A percentile compares a stretch with the other conserved stretches of the same genome.
Evolutionary conservation across 2,113 vertebrate genomes (phyloP).

Genomic region (Dasypus novemcinctus): DNA sequence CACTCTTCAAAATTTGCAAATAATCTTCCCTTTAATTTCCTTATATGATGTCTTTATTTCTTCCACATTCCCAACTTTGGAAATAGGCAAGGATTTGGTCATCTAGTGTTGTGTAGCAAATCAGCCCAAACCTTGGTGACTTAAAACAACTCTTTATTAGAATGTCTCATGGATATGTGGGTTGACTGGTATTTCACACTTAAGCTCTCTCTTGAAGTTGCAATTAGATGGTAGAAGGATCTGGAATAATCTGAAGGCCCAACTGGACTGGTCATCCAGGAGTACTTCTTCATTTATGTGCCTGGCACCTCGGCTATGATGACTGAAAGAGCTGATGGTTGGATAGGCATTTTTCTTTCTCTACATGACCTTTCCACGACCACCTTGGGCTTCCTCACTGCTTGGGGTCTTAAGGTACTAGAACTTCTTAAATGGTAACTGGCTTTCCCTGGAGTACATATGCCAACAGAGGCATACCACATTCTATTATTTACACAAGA

Average conservation of each 20-base stretch:
- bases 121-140: neutral
- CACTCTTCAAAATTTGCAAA: neutral
- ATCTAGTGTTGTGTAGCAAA: neutral
- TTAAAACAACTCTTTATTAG: neutral
- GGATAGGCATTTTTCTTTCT: neutral
- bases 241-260: neutral
- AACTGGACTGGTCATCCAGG: neutral
- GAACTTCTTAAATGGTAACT: neutral
- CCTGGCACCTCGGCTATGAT: neutral
- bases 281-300: neutral
- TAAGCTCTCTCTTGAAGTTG: neutral
- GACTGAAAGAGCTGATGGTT: neutral
- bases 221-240: neutral
- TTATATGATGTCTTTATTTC: neutral
- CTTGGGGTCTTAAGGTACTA: neutral
- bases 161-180: neutral
- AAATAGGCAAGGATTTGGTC: neutral
- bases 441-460: neutral
- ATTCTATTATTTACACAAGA: neutral
- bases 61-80: neutral
- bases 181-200: neutral
- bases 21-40: neutral
- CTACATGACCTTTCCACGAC: neutral
- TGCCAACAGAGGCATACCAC: neutral
- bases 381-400: neutral